Evolutionary conservation across 2,797 vertebrate species (phyloP).

Genomic region (Dermochelys coriacea): DNA sequence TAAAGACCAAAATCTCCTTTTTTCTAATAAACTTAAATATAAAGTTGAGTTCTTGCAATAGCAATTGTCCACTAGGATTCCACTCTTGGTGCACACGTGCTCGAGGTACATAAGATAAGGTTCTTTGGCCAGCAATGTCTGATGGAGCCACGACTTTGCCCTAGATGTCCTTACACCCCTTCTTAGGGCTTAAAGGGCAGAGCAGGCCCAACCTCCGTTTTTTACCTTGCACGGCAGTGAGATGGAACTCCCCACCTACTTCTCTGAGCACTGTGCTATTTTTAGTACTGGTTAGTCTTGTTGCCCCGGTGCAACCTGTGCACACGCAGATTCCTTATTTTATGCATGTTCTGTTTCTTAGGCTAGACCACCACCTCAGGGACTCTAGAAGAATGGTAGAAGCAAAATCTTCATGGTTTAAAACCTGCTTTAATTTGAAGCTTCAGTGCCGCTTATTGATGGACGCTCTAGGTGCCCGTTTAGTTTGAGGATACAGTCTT

Average conservation of each 20-base stretch:
- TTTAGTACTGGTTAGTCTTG: not conserved
- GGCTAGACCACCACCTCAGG: not conserved
- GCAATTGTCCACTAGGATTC: not conserved
- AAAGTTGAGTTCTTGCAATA: slow-evolving; percentile 1
- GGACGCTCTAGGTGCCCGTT: not conserved
- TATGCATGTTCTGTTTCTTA: not conserved
- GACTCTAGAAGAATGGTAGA: not conserved
- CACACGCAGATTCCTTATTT: not conserved
- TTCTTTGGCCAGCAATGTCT: not conserved
- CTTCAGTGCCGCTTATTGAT: not conserved
- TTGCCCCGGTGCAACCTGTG: not conserved
- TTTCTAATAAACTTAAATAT: slow-evolving; percentile 9
- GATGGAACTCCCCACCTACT: not conserved
- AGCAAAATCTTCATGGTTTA: not conserved
- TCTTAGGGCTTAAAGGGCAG: not conserved
- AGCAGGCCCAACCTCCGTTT: not conserved
- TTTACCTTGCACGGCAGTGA: not conserved
- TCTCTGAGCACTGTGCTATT: not conserved
- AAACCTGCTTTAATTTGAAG: not conserved
- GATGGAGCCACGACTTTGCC: not conserved
- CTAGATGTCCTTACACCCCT: accelerated
- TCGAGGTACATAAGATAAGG: not conserved
- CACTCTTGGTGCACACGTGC: not conserved
- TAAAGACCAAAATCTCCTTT: slow-evolving; percentile 25
- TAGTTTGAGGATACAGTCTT: not conserved